Conservation (phyloP, 1,140 invertebrate genomes). For the Mamestra configurata region DNA sequence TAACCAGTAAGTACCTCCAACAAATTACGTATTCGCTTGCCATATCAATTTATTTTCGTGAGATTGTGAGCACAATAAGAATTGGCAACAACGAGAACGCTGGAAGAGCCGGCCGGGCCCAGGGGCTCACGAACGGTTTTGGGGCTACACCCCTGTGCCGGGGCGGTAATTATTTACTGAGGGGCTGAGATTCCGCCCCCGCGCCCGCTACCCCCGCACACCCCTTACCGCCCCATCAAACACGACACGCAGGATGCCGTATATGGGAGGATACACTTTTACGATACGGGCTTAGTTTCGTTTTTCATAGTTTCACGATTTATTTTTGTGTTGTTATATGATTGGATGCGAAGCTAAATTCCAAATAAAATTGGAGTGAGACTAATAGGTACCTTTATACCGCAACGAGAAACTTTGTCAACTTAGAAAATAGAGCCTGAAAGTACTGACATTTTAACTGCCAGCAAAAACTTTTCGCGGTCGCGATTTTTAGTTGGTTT, state of each 20-base stretch:
- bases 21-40: conserved; percentile 45
- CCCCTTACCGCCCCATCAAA: conserved; percentile 43
- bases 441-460: background rate
- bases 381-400: background rate
- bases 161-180: conserved; percentile 71
- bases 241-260: conserved; percentile 37
- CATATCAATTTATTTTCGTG: conserved; percentile 48
- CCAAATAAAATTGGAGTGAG: background rate
- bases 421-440: background rate
- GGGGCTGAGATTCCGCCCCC: conserved; percentile 63
- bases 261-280: conserved; percentile 40
- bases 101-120: conserved; percentile 36
- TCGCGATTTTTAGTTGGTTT: conserved; percentile 1
- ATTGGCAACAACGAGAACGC: conserved; percentile 37
- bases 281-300: conserved; percentile 37
- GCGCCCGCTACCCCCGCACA: conserved; percentile 31
- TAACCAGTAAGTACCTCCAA: conserved; percentile 19
- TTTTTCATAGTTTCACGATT: conserved; percentile 2
- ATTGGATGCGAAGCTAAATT: no score
- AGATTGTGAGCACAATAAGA: conserved; percentile 49
- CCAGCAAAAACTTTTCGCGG: conserved; percentile 9
- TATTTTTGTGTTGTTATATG: background rate
- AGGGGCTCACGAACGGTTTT: conserved; percentile 43
- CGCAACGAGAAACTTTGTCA: background rate
- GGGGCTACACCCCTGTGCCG: conserved; percentile 50